Conservation (phyloP, 2,797 vertebrate species). For the Pseudopleuronectes americanus region DNA sequence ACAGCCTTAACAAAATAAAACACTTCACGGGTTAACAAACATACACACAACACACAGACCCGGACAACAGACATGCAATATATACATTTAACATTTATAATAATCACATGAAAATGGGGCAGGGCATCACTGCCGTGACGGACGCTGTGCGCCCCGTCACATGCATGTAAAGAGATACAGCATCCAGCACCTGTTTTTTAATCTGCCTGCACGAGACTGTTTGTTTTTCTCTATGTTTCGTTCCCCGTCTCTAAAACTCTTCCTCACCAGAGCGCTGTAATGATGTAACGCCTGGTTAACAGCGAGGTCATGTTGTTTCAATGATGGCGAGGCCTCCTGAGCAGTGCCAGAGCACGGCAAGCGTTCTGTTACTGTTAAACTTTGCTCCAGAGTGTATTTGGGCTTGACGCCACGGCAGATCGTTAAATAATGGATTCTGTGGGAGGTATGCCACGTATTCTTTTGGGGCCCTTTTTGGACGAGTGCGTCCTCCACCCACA, state of each 20-base stretch:
- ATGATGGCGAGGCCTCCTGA: constrained; percentile 26
- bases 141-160: too few species aligned
- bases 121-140: too few species aligned
- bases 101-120: too few species aligned
- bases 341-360: constrained; percentile 27
- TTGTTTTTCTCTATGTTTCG: neutral
- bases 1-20: too few species aligned
- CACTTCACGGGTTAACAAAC: too few species aligned
- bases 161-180: neutral
- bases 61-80: too few species aligned
- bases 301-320: constrained; percentile 26
- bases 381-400: constrained; percentile 43
- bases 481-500: constrained; percentile 41
- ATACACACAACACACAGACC: too few species aligned
- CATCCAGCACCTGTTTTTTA: constrained; percentile 27
- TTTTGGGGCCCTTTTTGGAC: constrained; percentile 5
- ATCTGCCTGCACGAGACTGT: constrained; percentile 5
- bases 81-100: too few species aligned
- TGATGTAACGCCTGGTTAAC: constrained; percentile 56
- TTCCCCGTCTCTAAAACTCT: neutral
- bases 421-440: constrained; percentile 51
- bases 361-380: constrained; percentile 38
- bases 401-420: constrained; percentile 42
- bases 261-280: constrained; percentile 1
- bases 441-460: constrained; percentile 35